Evolutionary conservation across 2,113 vertebrate species (phyloP), one percentile per base, ranked within the genome.

Genomic region (Protomyctophum bolini): DNA sequence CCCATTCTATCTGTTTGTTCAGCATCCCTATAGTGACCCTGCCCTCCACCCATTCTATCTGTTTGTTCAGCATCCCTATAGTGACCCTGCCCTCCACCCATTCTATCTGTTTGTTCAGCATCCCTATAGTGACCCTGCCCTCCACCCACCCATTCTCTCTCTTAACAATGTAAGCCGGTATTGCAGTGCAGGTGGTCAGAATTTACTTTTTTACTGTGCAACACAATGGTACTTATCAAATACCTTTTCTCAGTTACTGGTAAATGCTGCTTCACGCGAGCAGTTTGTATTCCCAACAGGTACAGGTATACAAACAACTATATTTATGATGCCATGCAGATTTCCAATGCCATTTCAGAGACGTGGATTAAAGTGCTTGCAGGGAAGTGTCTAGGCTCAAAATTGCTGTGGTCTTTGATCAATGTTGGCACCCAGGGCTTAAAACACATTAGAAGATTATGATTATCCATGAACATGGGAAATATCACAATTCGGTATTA

Each of bases 381-480:
- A 60, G 58, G 45, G 14, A 73, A 73, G 76, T 63, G 72, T 77
- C 64, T 8, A 66, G 66, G 41, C 70, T 78, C 28, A 50, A 50
- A 77, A 87, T 76, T 73, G 5, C 63, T 41, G 69, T 46, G 76
- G 14, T 54, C 73, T 86, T 83, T 87, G 75, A 88, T 89, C 76
- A 71, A 45, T 67, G 61, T 80, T 74, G 14, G 66, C 75, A 54
- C 84, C 77, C 6, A 15, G 61, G 81, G 83, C 82, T 68, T 70
- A 62, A 46, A 66, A 84, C 79, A 86, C 83, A 74, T 86, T 73
- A 79, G 70, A 58, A 80, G 85, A 83, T 81, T 58, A 74, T 7
- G 85, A 83, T 81, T 58, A 74, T 7, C 78, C 80, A 70, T 75
- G 82, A 83, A 86, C 72, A 72, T 69, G 49, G 72, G 66, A 82